These are phyloP conservation scores for Hippocampus comes DNA, from an alignment of 2,113 vertebrate species.

Conservation along the genomic window DNA sequence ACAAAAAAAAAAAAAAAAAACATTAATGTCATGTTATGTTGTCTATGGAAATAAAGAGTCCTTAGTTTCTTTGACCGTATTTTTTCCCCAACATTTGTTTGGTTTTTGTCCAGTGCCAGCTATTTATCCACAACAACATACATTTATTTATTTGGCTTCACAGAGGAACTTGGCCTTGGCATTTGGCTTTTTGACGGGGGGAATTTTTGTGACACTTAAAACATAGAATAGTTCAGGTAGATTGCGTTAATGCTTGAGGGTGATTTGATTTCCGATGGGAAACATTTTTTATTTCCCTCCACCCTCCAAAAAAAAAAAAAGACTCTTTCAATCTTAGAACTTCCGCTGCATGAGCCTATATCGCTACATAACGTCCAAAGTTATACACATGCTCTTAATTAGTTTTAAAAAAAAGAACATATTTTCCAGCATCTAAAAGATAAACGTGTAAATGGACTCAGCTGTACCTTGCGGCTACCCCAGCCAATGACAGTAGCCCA, in stretches of 20 bases:
- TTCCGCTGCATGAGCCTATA: background rate
- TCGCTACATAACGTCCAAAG: background rate
- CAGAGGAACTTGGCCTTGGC: background rate
- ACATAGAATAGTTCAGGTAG: background rate
- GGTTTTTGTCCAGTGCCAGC: background rate
- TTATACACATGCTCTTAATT: background rate
- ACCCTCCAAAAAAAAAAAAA: background rate
- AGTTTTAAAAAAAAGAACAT: background rate
- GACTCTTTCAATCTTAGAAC: background rate
- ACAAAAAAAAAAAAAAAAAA: constrained; percentile 5
- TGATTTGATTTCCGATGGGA: background rate
- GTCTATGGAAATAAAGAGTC: constrained; percentile 20
- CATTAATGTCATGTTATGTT: constrained; percentile 15
- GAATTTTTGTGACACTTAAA: background rate
- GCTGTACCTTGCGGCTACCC: too few relatives aligned
- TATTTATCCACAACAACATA: background rate
- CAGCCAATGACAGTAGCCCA: too few relatives aligned
- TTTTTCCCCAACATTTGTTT: constrained; percentile 10
- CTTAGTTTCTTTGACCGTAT: constrained; percentile 16
- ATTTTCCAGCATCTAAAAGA: background rate
- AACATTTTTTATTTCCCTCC: background rate
- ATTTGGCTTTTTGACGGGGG: background rate
- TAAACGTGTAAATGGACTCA: background rate
- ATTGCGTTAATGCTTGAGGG: background rate
- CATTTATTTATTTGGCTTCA: background rate